Evolutionary conservation across 1,140 invertebrate genomes (phyloP), one percentile per base, ranked within the genome.

Genomic region (Arion vulgaris): DNA sequence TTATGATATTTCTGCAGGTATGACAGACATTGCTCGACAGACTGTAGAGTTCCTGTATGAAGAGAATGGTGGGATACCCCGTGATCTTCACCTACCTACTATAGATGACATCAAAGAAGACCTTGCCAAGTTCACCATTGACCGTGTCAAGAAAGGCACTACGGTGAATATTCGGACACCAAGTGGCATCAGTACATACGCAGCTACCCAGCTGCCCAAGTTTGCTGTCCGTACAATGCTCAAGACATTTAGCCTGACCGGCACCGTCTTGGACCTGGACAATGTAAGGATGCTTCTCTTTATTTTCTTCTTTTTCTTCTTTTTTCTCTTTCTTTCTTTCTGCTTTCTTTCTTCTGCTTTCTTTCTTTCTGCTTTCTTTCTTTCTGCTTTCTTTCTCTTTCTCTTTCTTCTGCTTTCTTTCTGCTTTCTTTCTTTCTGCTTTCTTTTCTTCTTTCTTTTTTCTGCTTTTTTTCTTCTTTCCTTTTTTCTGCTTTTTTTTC

Each of bases 31-130:
- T 81, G 92, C 92, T 0, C 82, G 92, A 80, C 92, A 93, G 87
- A 93, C 92, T 26, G 92, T 93, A 0, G 92, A 93, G 79, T 93
- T 92, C 84, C 86, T 93, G 4, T 93, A 93, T 87, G 92, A 93
- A 85, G 92, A 93, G 80, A 93, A 92, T 86, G 92, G 92, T 23
- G 92, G 92, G 0, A 91, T 93, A 39, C 92, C 92, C 15, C 85
- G 91, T 26, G 92, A 93, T 81, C 88, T 93, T 66, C 91, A 93
- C 80, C 89, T 93, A 49, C 92, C 92, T 11, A 93, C 92, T 28
- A 89, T 93, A 75, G 92, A 93, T 26, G 92, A 93, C 81, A 92
- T 93, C 57, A 92, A 91, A 53, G 91, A 92, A 78, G 92, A 93
- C 77, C 80, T 91, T 28, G 90, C 91, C 26, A 92, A 91, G 83